A percentile compares a stretch with the other conserved stretches of the same genome.
phyloP scores from a whole-genome alignment of 2,113 vertebrate genomes.

The Turdus rufiventris region DNA sequence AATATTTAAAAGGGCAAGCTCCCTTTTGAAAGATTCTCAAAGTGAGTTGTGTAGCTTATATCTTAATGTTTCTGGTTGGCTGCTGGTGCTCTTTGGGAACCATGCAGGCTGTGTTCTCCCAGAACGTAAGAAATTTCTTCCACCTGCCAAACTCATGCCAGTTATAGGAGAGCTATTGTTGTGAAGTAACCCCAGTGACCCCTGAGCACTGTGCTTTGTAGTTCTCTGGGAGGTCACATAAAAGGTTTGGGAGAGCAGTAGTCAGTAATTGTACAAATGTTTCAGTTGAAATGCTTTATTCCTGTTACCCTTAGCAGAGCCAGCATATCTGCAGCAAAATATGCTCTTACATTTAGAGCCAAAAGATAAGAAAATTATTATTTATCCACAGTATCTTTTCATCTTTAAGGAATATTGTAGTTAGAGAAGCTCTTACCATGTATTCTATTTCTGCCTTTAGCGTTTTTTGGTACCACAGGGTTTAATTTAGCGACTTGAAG shows the following conservation, averaged over 20 bases:
- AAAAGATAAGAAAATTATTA: background rate
- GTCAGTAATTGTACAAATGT: background rate
- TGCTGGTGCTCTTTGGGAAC: conserved; percentile 46
- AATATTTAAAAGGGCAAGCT: conserved; percentile 6
- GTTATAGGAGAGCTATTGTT: conserved; percentile 35
- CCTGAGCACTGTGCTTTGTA: conserved; percentile 19
- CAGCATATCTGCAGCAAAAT: background rate
- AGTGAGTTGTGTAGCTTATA: background rate
- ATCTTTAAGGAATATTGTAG: background rate
- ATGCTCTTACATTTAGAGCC: background rate
- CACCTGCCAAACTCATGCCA: conserved; percentile 29
- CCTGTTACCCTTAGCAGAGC: background rate
- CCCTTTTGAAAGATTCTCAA: background rate
- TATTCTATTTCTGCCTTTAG: background rate
- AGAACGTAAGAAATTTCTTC: conserved; percentile 30
- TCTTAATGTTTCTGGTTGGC: conserved; percentile 32
- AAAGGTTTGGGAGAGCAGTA: conserved; percentile 26
- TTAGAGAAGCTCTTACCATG: background rate
- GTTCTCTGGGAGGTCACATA: background rate
- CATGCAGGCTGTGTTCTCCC: conserved; percentile 3
- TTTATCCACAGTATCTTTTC: background rate
- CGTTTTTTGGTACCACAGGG: background rate
- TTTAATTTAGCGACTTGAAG: background rate
- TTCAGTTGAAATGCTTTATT: background rate
- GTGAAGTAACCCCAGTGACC: conserved; percentile 24